Percentiles rank a stretch among this genome's conserved stretches.
phyloP scores from a whole-genome alignment of 2,113 vertebrate genomes.

The Anser brachyrhynchus region DNA sequence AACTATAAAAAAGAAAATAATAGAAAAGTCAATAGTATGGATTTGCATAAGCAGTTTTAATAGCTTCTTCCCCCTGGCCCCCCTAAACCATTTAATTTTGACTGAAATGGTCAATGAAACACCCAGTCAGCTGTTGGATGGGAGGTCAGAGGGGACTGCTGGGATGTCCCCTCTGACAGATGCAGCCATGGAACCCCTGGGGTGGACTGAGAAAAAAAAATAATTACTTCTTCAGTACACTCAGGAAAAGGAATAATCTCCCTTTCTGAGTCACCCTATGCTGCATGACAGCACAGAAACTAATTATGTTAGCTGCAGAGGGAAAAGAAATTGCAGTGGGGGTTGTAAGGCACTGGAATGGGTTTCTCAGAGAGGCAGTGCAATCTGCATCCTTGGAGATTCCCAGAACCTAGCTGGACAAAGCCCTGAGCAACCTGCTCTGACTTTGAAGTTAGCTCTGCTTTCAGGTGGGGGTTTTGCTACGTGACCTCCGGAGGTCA shows the following conservation, averaged over 20 bases:
- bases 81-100: not conserved
- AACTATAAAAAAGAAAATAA: not conserved
- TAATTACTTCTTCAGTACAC: not conserved
- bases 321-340: not conserved
- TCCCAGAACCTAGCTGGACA: not conserved
- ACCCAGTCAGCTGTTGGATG: not conserved
- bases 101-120: not conserved
- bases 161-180: not conserved
- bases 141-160: not conserved
- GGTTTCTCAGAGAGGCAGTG: not conserved
- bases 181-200: not conserved
- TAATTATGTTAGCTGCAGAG: not conserved
- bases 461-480: not conserved
- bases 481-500: not conserved
- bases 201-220: not conserved
- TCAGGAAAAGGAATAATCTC: not conserved
- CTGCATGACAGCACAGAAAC: not conserved
- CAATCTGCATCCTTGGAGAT: not conserved
- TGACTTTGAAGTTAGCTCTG: not conserved
- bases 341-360: no score
- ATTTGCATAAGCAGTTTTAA: not conserved
- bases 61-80: not conserved
- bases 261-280: not conserved
- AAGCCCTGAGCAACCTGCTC: not conserved
- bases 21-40: not conserved